These are phyloP conservation scores for Tragelaphus imberbis DNA, from an alignment of 2,113 vertebrate genomes.

Conservation along the genomic window DNA sequence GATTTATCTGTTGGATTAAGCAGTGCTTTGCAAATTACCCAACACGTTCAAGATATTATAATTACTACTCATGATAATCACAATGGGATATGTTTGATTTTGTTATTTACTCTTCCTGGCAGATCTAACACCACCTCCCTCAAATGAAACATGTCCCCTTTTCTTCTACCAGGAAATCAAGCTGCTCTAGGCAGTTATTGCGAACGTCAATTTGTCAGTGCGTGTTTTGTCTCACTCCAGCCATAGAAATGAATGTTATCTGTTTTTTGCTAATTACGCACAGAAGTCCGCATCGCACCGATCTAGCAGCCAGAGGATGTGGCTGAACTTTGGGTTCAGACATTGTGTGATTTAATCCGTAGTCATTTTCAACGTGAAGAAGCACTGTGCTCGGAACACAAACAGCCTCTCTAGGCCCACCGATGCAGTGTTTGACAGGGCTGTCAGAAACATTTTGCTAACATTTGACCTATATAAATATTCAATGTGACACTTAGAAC, in stretches of 20 bases:
- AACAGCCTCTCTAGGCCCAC: neutral
- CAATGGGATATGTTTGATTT: neutral
- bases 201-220: neutral
- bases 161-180: conserved; percentile 19
- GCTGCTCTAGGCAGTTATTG: neutral
- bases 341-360: neutral
- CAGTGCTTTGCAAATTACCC: neutral
- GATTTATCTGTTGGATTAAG: neutral
- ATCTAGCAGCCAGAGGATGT: neutral
- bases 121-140: neutral
- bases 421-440: conserved; percentile 27
- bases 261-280: neutral
- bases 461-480: conserved; percentile 45
- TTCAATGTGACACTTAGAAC: neutral
- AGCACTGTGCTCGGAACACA: neutral
- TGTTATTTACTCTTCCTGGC: neutral
- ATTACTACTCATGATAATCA: neutral
- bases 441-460: conserved; percentile 54
- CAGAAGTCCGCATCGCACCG: neutral
- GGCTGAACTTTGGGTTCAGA: neutral
- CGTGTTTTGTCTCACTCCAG: neutral
- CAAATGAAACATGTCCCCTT: neutral
- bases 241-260: neutral
- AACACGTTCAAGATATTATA: neutral
- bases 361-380: conserved; percentile 12